Base-by-base conservation (phyloP, 2,797 vertebrate genomes). In the Oryzias dopingdopingensis region DNA sequence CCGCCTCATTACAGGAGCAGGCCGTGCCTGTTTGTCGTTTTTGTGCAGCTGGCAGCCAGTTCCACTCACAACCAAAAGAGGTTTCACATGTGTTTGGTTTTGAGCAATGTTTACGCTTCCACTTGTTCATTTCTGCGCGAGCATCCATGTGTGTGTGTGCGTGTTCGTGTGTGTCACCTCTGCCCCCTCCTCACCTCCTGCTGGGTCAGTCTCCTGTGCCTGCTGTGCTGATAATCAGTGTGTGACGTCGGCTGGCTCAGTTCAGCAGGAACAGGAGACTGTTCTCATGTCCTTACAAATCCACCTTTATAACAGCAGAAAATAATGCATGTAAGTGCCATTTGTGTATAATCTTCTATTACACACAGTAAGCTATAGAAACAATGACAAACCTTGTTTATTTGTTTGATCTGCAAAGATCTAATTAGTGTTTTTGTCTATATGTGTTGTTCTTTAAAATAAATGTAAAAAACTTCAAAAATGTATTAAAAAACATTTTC, bases 181-280 rank as follows among this genome's bases (percentile, higher is more conserved):
- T 63, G 53, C 47, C 44, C 46, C 42, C 37, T 43, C 42, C 52
- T 40, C 29, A 18, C 20, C 56, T 65, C 74, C 75, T 17, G 62
- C 67, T 90, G 93, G 91, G 90, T 87, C 85, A 12, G 94, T 92
- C 94, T 94, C 94, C 95, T 73, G 96, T 96, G 93, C 95, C 96
- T 96, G 94, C 96, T 96, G 95, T 93, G 92, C 95, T 97, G 96
- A 97, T 95, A 92, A 93, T 93, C 95, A 96, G 95, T 96, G 91
- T 92, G 82, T 94, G 82, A 86, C 62, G 83, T 90, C 68, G 87
- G 92, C 92, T 94, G 92, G 93, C 93, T 94, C 93, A 94, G 93
- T 95, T 94, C 93, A 94, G 93, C 93, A 94, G 94, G 93, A 93
- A 95, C 93, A 94, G 93, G 90, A 77, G 94, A 86, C 89, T 79